Base-by-base conservation (phyloP, 2,888 invertebrate species). In the Ptycholaimellus sp. region DNA sequence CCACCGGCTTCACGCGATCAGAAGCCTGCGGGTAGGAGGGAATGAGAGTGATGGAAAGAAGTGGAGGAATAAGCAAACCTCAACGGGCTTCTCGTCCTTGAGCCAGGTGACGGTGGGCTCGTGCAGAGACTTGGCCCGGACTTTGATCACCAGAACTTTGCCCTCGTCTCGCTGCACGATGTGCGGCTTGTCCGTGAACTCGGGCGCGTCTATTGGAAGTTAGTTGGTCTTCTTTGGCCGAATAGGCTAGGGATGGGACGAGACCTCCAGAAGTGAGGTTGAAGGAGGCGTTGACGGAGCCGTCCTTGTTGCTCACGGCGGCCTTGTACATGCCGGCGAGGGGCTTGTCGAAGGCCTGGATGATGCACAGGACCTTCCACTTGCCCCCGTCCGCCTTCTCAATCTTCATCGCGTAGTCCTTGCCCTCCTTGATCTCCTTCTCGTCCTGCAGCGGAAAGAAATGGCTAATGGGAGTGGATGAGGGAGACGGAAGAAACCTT, bases 181-280 rank as follows among this genome's bases (percentile, higher is more conserved):
- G 45, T 56, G 53, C 27, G 56, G 56, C 44, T 56, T 56, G 40
- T 57, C 56, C 40, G 52, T 50, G 47, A 56, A 56, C 32, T 56
- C 56, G 23, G 56, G 56, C n/a, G 56, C 56, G 37, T 56, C 56
- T 56, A 39, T 31, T 49, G 38, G 16, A 7, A 6, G 16, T 7
- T 5, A 37, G 11, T 3, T 13, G 7, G 25, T 25, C 9, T 17
- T 19, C 33, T 23, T 7, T 14, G 5, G 9, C 21, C 16, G 21
- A 39, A 30, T 33, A 7, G 7, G n/a, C n/a, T n/a, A 36, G 13
- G 7, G 20, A 33, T n/a, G n/a, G n/a, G n/a, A n/a, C n/a, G n/a
- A n/a, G 33, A 55, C 55, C 52, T 50, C 56, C 56, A 35, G 54
- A 50, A 35, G 50, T 45, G 14, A 56, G 53, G 18, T 47, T 56